These are phyloP conservation scores for Astreopora myriophthalma DNA, from an alignment of 64 coral and sea anemone genomes.

Conservation along the genomic window DNA sequence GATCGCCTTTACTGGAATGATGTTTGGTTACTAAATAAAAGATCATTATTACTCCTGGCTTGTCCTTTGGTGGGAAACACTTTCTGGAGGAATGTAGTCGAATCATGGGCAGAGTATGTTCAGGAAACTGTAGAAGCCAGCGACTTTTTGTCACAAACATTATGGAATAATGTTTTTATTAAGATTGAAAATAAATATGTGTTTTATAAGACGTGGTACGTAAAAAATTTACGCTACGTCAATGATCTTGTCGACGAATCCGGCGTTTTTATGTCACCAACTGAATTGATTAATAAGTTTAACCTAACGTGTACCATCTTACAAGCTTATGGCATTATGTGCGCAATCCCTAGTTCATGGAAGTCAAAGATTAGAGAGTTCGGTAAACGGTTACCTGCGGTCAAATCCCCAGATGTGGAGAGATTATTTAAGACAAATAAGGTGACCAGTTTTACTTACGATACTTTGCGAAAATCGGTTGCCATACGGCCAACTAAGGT, in stretches of 20 bases:
- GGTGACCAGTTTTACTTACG: background rate
- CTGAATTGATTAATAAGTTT: background rate
- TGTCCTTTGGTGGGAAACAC: too few relatives aligned
- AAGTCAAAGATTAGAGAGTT: too few relatives aligned
- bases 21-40: too few relatives aligned
- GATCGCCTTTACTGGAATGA: background rate
- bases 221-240: too few relatives aligned
- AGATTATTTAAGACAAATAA: background rate
- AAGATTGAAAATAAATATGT: conserved; percentile 19
- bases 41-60: too few relatives aligned
- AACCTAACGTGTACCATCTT: background rate
- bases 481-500: background rate
- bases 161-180: conserved; percentile 32
- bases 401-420: background rate
- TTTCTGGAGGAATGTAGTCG: too few relatives aligned
- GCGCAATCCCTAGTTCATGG: too few relatives aligned
- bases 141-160: background rate
- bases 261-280: background rate
- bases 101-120: background rate
- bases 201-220: background rate
- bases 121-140: background rate
- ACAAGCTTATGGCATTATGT: too few relatives aligned
- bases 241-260: background rate
- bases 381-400: background rate
- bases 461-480: background rate